These are phyloP conservation scores for Brachystomella parvula DNA, from an alignment of 1,140 invertebrate genomes.

Conservation along the genomic window DNA sequence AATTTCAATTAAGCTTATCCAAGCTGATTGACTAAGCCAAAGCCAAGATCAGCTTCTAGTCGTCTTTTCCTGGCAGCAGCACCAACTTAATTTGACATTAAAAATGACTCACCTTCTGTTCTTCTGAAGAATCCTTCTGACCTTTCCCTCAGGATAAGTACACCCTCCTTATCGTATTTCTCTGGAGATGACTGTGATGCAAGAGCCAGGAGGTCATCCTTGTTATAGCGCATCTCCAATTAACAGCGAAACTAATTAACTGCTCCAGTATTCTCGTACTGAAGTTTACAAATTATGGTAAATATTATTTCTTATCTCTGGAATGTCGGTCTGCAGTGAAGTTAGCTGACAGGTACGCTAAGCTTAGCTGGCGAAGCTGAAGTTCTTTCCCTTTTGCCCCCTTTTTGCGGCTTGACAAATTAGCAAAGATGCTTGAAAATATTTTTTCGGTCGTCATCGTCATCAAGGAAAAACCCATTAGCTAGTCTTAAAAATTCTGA, in stretches of 20 bases:
- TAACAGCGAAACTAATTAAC: too few species aligned
- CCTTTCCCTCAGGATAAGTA: slow-evolving; percentile 73
- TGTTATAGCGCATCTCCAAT: slow-evolving; percentile 84
- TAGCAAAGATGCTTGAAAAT: too few species aligned
- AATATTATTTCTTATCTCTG: too few species aligned
- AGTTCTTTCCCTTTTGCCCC: too few species aligned
- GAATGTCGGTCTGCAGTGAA: too few species aligned
- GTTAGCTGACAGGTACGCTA: neutral
- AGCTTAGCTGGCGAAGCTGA: too few species aligned
- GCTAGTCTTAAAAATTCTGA: too few species aligned
- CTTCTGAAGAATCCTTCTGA: slow-evolving; percentile 83
- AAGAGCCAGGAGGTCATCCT: slow-evolving; percentile 71
- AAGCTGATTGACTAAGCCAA: neutral
- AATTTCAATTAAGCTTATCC: neutral
- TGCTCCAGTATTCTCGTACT: too few species aligned
- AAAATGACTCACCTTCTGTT: slow-evolving; percentile 68
- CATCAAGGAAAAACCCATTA: too few species aligned
- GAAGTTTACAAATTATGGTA: too few species aligned
- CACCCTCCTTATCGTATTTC: slow-evolving; percentile 86
- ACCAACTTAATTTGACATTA: neutral
- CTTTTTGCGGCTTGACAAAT: too few species aligned
- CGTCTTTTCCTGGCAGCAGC: neutral
- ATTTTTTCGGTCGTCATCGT: too few species aligned
- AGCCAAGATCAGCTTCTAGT: neutral
- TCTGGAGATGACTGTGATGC: slow-evolving; percentile 69